These are phyloP conservation scores for Torymus texanus DNA, from an alignment of 2,888 invertebrate genomes.

Conservation along the genomic window DNA sequence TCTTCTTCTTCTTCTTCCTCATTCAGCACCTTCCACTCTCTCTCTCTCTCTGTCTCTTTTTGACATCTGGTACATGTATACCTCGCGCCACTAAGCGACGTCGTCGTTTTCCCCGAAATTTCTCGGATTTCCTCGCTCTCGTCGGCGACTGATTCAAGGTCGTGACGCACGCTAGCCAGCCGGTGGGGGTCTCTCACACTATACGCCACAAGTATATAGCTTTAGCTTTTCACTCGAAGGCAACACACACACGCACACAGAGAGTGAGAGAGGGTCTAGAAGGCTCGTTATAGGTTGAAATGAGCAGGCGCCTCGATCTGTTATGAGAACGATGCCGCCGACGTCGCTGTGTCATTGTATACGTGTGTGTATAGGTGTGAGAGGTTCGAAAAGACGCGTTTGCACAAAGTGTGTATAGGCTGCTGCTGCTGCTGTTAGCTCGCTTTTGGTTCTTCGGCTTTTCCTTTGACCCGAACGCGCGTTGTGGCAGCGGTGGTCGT, in stretches of 20 bases:
- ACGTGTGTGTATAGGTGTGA: not conserved
- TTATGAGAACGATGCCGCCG: slow-evolving; percentile 10
- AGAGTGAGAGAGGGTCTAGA: slow-evolving; percentile 3
- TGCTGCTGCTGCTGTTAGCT: too few relatives aligned
- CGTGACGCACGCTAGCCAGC: slow-evolving; percentile 19
- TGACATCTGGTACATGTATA: slow-evolving; percentile 44
- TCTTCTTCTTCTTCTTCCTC: not conserved
- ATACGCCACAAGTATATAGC: slow-evolving; percentile 15
- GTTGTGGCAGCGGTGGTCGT: too few relatives aligned
- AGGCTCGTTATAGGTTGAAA: slow-evolving; percentile 56
- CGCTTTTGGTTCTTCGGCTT: slow-evolving; percentile 28
- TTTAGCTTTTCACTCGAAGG: not conserved
- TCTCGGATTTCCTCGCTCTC: slow-evolving; percentile 27
- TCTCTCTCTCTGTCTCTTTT: not conserved
- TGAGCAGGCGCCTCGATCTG: slow-evolving; percentile 48
- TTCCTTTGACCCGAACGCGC: slow-evolving; percentile 23
- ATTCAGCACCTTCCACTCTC: not conserved
- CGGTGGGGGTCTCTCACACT: slow-evolving; percentile 13
- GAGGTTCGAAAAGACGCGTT: not conserved
- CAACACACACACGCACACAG: not conserved
- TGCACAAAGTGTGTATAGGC: not conserved
- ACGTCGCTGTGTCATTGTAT: slow-evolving; percentile 30
- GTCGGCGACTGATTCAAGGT: slow-evolving; percentile 33
- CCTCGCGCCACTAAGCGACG: not conserved
- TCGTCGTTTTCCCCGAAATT: slow-evolving; percentile 8